These are phyloP conservation scores for Graptemys geographica DNA, from an alignment of 2,797 vertebrate genomes.

Conservation along the genomic window DNA sequence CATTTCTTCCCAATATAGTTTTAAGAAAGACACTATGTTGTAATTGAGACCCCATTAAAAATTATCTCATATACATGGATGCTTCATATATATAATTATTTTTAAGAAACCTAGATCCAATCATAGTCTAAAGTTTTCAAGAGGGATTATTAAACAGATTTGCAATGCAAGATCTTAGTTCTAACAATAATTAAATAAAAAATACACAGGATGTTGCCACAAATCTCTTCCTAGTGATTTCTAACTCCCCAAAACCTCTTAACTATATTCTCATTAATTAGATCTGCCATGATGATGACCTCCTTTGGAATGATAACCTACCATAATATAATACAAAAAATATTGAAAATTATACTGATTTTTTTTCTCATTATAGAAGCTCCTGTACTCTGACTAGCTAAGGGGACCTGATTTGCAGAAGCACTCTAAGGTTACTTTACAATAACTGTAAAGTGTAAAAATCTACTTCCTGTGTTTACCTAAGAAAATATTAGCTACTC, in stretches of 20 bases:
- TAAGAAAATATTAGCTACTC: not conserved
- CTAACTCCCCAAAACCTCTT: fast-evolving
- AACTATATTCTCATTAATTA: not conserved
- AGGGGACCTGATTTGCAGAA: not conserved
- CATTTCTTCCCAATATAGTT: not conserved
- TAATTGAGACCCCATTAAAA: not conserved
- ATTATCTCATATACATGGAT: not conserved
- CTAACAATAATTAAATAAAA: not conserved
- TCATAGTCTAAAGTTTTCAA: not conserved
- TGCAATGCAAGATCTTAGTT: conserved; percentile 1
- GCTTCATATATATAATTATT: not conserved
- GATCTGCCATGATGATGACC: not conserved
- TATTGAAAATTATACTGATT: not conserved
- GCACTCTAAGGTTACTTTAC: not conserved
- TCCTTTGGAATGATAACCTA: not conserved
- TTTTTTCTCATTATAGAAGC: not conserved
- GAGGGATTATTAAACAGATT: not conserved
- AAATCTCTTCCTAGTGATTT: not conserved
- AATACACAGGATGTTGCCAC: not conserved
- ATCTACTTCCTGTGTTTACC: not conserved
- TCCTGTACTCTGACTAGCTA: not conserved
- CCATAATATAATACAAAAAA: not conserved
- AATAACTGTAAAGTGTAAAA: not conserved
- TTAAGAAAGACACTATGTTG: not conserved
- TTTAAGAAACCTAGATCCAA: not conserved